phyloP scores from a whole-genome alignment of 2,797 vertebrate genomes.

The Syndactyla subalaris region DNA sequence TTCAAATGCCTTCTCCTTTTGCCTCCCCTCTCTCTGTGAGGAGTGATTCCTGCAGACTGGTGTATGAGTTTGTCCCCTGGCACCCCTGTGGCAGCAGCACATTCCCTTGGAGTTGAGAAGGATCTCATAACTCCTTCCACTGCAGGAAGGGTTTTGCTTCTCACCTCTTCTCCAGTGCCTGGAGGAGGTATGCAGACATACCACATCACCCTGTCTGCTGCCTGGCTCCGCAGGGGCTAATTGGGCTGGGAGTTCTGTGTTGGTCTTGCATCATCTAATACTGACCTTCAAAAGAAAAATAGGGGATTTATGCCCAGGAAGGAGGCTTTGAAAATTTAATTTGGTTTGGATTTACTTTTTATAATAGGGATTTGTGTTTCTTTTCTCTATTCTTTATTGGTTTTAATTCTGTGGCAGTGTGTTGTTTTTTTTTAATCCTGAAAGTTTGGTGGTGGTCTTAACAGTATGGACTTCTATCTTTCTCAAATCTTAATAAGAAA shows the following conservation, averaged over 20 bases:
- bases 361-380: background rate
- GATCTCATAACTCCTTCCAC: background rate
- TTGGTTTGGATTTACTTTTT: conserved; percentile 28
- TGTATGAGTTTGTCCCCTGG: background rate
- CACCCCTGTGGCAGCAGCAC: background rate
- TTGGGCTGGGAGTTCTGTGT: background rate
- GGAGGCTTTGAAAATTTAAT: conserved; percentile 47
- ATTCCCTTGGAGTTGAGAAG: background rate
- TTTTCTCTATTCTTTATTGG: background rate
- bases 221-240: background rate
- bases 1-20: background rate
- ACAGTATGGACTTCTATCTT: background rate
- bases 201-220: background rate
- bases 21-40: background rate
- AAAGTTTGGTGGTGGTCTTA: background rate
- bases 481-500: background rate
- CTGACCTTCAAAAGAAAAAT: conserved; percentile 47
- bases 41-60: background rate
- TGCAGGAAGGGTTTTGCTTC: background rate
- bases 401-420: background rate
- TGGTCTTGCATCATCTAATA: conserved; percentile 33
- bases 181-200: conserved; percentile 3
- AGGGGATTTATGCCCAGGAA: conserved; percentile 19
- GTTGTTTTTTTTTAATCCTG: too few relatives aligned
- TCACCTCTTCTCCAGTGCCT: background rate